phyloP scores from a whole-genome alignment of 2,113 vertebrate genomes.

The Otus sunia region DNA sequence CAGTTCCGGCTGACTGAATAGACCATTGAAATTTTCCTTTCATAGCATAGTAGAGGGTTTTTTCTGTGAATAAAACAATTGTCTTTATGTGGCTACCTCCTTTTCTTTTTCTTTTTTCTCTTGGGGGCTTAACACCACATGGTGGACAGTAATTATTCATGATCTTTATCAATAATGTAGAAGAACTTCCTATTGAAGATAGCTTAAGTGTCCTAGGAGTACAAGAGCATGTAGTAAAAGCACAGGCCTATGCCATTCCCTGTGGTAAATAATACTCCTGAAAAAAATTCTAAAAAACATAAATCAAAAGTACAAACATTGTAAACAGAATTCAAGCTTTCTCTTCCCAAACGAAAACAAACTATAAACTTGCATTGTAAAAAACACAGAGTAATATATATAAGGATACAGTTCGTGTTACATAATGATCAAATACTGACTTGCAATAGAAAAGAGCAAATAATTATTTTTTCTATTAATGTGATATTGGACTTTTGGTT shows the following conservation, averaged over 20 bases:
- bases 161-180: slow-evolving; percentile 50
- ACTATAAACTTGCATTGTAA: not conserved
- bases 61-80: not conserved
- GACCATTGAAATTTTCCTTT: not conserved
- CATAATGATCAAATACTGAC: not conserved
- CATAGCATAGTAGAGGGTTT: not conserved
- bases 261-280: not conserved
- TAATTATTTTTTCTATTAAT: not conserved
- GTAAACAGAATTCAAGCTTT: not conserved
- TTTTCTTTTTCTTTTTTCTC: not conserved
- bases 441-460: not conserved
- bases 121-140: slow-evolving; percentile 4
- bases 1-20: not conserved
- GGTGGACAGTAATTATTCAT: slow-evolving; percentile 56
- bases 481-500: not conserved
- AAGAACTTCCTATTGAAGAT: slow-evolving; percentile 4
- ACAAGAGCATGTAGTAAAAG: not conserved
- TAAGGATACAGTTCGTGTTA: not conserved
- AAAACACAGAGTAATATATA: not conserved
- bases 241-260: not conserved
- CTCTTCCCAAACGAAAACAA: not conserved
- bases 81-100: not conserved
- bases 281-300: not conserved
- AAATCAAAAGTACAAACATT: not conserved
- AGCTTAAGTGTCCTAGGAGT: not conserved